phyloP scores from a whole-genome alignment of 2,888 invertebrate genomes.

The Ennomos quercinarius region DNA sequence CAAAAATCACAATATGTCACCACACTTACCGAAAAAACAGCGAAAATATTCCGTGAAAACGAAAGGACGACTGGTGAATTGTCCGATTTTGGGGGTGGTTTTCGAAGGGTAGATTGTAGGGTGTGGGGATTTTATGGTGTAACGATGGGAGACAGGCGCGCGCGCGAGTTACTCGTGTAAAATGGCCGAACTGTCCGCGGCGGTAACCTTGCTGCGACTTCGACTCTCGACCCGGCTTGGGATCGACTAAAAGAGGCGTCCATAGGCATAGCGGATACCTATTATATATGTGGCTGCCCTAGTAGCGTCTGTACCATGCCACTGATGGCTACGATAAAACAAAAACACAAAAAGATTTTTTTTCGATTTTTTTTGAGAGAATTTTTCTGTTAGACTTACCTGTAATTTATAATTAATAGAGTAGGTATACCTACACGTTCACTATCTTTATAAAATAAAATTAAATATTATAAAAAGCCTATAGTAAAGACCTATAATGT shows the following conservation, averaged over 20 bases:
- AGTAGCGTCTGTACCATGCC: background rate
- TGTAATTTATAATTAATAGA: no score
- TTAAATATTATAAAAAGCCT: no score
- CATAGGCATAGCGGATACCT: constrained; percentile 25
- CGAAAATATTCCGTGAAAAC: background rate
- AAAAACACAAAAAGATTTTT: background rate
- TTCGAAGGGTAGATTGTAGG: constrained; percentile 29
- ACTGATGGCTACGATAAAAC: background rate
- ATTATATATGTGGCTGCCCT: constrained; percentile 2
- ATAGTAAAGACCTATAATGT: no score
- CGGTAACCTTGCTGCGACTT: constrained; percentile 45
- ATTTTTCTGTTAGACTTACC: no score
- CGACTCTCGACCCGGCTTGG: constrained; percentile 40
- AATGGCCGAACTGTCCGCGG: constrained; percentile 57
- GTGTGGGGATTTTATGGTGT: constrained; percentile 39
- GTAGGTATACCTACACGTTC: no score
- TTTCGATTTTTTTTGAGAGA: background rate
- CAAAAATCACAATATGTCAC: constrained; percentile 10
- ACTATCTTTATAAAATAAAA: no score
- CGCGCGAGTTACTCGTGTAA: constrained; percentile 60
- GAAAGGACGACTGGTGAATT: background rate
- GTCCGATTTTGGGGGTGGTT: constrained; percentile 7
- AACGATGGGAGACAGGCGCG: constrained; percentile 51
- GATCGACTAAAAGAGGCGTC: constrained; percentile 66
- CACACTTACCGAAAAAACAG: constrained; percentile 8